A percentile compares a stretch with the other conserved stretches of the same genome.
Evolutionary conservation across 1,140 invertebrate genomes (phyloP).

Genomic region (Homarus americanus): DNA sequence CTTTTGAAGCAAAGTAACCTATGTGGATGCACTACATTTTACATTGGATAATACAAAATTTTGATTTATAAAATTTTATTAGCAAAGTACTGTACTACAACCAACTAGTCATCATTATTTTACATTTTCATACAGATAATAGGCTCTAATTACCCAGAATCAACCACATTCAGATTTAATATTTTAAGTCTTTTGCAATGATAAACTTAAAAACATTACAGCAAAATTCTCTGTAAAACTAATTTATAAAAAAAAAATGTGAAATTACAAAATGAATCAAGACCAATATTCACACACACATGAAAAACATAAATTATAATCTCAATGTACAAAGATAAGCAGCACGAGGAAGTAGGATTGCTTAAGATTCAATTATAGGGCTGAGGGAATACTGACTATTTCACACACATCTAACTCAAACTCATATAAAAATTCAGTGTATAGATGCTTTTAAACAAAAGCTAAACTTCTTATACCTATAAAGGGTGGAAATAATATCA

Average conservation of each 20-base stretch:
- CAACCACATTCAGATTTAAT: background rate
- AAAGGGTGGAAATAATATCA: background rate
- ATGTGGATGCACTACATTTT: background rate
- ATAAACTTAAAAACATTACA: background rate
- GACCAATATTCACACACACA: background rate
- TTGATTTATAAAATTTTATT: background rate
- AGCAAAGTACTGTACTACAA: background rate
- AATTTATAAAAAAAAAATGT: background rate
- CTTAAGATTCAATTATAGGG: background rate
- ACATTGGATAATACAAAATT: background rate
- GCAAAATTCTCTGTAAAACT: background rate
- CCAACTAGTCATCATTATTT: background rate
- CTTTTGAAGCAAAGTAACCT: background rate
- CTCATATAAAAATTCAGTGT: background rate
- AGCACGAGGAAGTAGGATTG: background rate
- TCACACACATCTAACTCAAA: background rate
- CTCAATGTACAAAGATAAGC: background rate
- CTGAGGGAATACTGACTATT: background rate
- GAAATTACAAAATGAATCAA: background rate
- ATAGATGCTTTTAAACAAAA: background rate
- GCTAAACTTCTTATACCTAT: background rate
- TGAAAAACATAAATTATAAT: background rate
- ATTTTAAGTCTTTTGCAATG: background rate
- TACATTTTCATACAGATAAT: background rate
- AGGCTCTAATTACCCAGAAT: background rate